phyloP scores from a whole-genome alignment of 2,113 vertebrate genomes.

The Atractosteus spatula region DNA sequence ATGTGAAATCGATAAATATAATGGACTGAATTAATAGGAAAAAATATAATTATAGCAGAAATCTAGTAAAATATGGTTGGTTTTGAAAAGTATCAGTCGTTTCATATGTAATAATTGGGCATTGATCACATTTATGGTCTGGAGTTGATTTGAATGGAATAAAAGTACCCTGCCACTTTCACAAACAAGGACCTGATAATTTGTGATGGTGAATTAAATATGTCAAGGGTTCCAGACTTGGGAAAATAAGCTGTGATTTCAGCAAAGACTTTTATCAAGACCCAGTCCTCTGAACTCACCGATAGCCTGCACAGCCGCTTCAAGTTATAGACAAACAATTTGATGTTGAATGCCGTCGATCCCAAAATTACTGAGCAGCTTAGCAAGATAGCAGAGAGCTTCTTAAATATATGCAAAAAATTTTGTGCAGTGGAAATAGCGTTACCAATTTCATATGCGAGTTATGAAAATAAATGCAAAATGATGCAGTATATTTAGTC shows the following conservation, averaged over 20 bases:
- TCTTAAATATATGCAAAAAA: conserved; percentile 52
- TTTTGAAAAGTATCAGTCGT: too few species aligned
- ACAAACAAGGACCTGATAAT: background rate
- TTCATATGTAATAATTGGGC: too few species aligned
- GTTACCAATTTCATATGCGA: conserved; percentile 48
- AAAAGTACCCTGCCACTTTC: too few species aligned
- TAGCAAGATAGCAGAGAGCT: conserved; percentile 28
- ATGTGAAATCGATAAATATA: too few species aligned
- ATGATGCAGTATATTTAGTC: conserved; percentile 39
- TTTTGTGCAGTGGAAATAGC: conserved; percentile 38
- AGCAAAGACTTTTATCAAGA: conserved; percentile 29
- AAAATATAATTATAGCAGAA: too few species aligned
- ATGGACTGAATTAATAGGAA: too few species aligned
- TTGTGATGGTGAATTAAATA: conserved; percentile 48
- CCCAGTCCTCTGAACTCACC: conserved; percentile 16
- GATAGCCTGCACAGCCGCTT: conserved; percentile 33
- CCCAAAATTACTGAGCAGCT: conserved; percentile 44
- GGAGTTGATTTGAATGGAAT: too few species aligned
- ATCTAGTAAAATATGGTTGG: too few species aligned
- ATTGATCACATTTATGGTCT: too few species aligned
- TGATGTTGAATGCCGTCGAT: conserved; percentile 39
- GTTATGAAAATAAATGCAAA: conserved; percentile 50
- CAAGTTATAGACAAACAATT: conserved; percentile 30
- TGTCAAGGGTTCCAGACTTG: conserved; percentile 47
- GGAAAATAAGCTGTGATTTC: conserved; percentile 38